phyloP scores from a whole-genome alignment of 2,888 invertebrate species.

The Saturnia pavonia region DNA sequence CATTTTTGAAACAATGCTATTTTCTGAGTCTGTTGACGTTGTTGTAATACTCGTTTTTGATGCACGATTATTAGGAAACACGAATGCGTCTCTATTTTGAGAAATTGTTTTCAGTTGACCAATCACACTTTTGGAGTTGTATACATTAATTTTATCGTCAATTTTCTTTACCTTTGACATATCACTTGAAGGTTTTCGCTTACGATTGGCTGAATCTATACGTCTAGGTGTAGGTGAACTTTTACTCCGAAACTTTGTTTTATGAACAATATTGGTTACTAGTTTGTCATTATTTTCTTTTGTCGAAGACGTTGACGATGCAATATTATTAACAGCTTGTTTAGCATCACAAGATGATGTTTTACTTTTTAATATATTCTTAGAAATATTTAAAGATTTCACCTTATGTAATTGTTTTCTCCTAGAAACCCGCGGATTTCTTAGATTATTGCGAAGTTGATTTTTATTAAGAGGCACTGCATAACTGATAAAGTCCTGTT shows the following conservation, averaged over 20 bases:
- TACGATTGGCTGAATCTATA: neutral
- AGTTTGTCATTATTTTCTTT: slow-evolving; percentile 34
- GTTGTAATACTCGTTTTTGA: slow-evolving; percentile 31
- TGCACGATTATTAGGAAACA: slow-evolving; percentile 30
- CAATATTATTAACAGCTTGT: slow-evolving; percentile 21
- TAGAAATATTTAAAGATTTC: slow-evolving; percentile 71
- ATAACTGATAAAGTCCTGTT: neutral
- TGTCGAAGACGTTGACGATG: slow-evolving; percentile 41
- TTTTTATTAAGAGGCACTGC: slow-evolving; percentile 18
- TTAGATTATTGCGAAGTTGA: slow-evolving; percentile 25
- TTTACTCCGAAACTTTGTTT: slow-evolving; percentile 41
- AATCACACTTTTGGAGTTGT: slow-evolving; percentile 3
- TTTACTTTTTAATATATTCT: slow-evolving; percentile 44
- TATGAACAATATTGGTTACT: slow-evolving; percentile 23
- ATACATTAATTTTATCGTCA: neutral
- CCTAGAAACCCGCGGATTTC: slow-evolving; percentile 34
- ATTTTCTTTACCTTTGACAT: neutral
- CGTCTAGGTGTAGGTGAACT: slow-evolving; percentile 50
- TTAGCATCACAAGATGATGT: slow-evolving; percentile 24
- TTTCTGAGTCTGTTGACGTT: slow-evolving; percentile 47
- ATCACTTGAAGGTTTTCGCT: slow-evolving; percentile 12
- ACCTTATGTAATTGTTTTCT: slow-evolving; percentile 65
- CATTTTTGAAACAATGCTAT: slow-evolving; percentile 30
- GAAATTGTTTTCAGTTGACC: slow-evolving; percentile 15
- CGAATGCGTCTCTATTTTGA: slow-evolving; percentile 20